Evolutionary conservation across 2,888 invertebrate genomes (phyloP).

Genomic region (Bembecia ichneumoniformis): DNA sequence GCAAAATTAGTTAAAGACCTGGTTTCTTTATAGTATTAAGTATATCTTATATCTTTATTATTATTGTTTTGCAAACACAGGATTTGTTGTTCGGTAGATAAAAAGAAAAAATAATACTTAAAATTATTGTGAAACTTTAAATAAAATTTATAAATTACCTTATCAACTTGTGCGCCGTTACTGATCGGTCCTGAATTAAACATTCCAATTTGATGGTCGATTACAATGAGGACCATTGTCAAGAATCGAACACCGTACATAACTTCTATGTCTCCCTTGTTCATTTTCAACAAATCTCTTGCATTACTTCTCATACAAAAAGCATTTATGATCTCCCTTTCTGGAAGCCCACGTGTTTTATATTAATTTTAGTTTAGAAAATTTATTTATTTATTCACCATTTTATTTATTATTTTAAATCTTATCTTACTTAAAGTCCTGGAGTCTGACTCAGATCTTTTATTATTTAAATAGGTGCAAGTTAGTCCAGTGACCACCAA

Average conservation of each 20-base stretch:
- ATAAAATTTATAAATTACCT: slow-evolving; percentile 33
- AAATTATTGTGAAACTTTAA: too few relatives aligned
- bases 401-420: too few relatives aligned
- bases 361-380: background rate
- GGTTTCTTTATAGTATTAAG: too few relatives aligned
- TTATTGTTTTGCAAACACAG: too few relatives aligned
- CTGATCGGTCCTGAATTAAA: slow-evolving; percentile 66
- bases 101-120: too few relatives aligned
- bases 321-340: slow-evolving; percentile 25
- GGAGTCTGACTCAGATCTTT: background rate
- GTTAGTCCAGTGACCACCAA: slow-evolving; percentile 21
- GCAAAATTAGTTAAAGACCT: too few relatives aligned
- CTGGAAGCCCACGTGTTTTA: slow-evolving; percentile 21
- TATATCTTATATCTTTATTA: too few relatives aligned
- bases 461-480: slow-evolving; percentile 33
- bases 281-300: slow-evolving; percentile 35
- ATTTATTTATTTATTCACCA: background rate
- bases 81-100: too few relatives aligned
- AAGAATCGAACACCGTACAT: slow-evolving; percentile 73
- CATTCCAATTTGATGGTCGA: slow-evolving; percentile 71
- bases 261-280: slow-evolving; percentile 51
- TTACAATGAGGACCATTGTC: slow-evolving; percentile 69
- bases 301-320: slow-evolving; percentile 52
- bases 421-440: background rate
- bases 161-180: slow-evolving; percentile 68